Base-by-base conservation (phyloP, 2,797 vertebrate species). In the Amblyraja radiata region DNA sequence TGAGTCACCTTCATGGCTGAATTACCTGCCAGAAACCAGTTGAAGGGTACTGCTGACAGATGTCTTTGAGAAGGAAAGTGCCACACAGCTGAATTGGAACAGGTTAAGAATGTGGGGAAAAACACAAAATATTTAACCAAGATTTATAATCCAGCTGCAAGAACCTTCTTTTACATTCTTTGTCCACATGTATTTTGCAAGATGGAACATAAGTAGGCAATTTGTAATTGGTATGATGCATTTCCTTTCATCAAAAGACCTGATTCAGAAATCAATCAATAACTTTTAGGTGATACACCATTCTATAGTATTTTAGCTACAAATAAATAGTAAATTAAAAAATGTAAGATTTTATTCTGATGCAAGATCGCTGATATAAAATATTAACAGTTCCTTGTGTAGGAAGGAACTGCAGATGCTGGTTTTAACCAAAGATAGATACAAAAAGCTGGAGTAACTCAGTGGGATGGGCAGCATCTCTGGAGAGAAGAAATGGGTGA, bases 1-100 rank as follows among this genome's bases (percentile, higher is more conserved):
- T 7, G 11, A 86, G 83, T 86, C 83, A 86, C 58, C 83, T 86
- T 86, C 83, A 86, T 86, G 83, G 83, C 28, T 65, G 83, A 86
- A 28, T 65, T 63, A 86, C 6, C 58, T 86, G 83, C 83, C 83
- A 86, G 28, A 1, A n/a, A 86, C 58, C 83, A 86, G 10, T 58
- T 86, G 58, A 86, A 32, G 61, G 58, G 61, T 86, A 14, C 25
- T 61, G 32, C 63, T 86, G 61, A n/a, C 61, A 65, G 80, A 21
- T 54, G 13, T 28, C 61, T 32, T 58, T 16, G 83, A 86, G 83
- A 28, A 65, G 28, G n/a, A 32, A 28, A 86, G 28, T 86, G 83
- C 28, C 61, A 65, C 58, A 32, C 28, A n/a, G 14, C 28, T 86
- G 28, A 86, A 86, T 63, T 61, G 63, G 83, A 63, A 86, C 61